Evolutionary conservation across 2,888 invertebrate genomes (phyloP).

Genomic region (Drepana falcataria): DNA sequence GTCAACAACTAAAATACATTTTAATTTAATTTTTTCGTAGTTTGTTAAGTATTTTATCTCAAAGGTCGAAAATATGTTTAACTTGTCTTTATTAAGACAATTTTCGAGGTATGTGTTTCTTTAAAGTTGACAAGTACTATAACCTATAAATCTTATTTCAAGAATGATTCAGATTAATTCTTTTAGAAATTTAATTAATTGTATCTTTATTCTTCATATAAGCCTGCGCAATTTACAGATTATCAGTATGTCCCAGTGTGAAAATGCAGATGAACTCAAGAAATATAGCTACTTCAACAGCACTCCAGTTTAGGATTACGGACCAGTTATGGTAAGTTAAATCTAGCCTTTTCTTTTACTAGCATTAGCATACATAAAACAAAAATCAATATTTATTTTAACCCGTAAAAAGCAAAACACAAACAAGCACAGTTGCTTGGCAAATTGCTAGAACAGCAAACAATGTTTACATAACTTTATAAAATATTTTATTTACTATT

Average conservation of each 20-base stretch:
- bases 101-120: slow-evolving; percentile 45
- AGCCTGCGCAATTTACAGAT: slow-evolving; percentile 32
- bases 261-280: slow-evolving; percentile 38
- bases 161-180: too few relatives aligned
- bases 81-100: slow-evolving; percentile 50
- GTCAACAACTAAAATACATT: too few relatives aligned
- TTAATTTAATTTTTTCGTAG: too few relatives aligned
- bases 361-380: too few relatives aligned
- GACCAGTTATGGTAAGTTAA: slow-evolving; percentile 58
- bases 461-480: too few relatives aligned
- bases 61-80: slow-evolving; percentile 31
- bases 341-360: background rate
- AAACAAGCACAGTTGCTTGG: too few relatives aligned
- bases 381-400: background rate
- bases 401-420: background rate
- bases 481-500: too few relatives aligned
- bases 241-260: slow-evolving; percentile 41
- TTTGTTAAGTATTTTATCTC: too few relatives aligned
- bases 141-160: background rate
- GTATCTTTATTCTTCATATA: too few relatives aligned
- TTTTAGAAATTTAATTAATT: too few relatives aligned
- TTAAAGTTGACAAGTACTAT: background rate
- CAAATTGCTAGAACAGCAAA: too few relatives aligned
- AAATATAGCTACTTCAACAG: slow-evolving; percentile 41
- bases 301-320: slow-evolving; percentile 60